These are phyloP conservation scores for Donacobius atricapilla DNA, from an alignment of 2,113 vertebrate species.

Conservation along the genomic window DNA sequence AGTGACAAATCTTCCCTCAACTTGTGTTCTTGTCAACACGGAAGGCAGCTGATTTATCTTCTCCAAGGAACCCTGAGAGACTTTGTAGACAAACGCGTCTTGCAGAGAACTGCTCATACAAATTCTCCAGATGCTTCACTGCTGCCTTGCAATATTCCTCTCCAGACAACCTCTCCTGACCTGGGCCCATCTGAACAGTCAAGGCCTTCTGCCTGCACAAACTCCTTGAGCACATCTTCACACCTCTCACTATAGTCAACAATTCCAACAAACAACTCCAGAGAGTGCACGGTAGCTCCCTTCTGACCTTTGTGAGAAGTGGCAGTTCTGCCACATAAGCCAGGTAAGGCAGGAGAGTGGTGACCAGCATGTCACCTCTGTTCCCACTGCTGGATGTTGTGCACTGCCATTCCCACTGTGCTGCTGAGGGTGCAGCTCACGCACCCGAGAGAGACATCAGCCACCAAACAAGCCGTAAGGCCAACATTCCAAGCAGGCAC, in stretches of 20 bases:
- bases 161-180: background rate
- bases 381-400: background rate
- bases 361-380: background rate
- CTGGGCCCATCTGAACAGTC: background rate
- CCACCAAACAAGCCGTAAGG: background rate
- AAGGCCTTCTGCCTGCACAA: background rate
- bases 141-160: fast-evolving
- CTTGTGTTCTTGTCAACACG: fast-evolving
- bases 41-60: background rate
- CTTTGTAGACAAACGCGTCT: background rate
- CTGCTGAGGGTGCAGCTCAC: background rate
- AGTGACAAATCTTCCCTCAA: background rate
- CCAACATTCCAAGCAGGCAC: background rate
- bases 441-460: background rate
- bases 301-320: background rate
- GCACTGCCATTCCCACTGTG: background rate
- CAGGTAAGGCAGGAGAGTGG: background rate
- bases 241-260: background rate
- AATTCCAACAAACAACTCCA: background rate
- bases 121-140: background rate
- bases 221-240: background rate
- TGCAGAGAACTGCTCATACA: background rate
- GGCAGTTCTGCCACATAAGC: background rate
- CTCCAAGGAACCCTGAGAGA: background rate
- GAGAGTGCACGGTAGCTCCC: background rate